These are phyloP conservation scores for Acleris literana DNA, from an alignment of 2,888 invertebrate genomes.

Conservation along the genomic window DNA sequence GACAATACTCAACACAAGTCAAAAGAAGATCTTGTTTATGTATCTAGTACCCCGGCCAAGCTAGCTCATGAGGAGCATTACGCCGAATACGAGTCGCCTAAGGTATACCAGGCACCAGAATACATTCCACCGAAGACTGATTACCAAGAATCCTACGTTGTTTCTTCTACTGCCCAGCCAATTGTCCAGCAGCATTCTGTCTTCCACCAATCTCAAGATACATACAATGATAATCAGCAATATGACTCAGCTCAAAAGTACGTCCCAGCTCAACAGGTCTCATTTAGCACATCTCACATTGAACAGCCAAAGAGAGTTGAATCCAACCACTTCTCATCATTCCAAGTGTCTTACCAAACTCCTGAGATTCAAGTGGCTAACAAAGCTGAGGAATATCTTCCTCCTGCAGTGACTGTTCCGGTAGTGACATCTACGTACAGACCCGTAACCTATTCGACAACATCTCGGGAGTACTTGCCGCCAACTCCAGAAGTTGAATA, in stretches of 20 bases:
- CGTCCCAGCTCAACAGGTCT: constrained; percentile 48
- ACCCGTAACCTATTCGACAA: constrained; percentile 59
- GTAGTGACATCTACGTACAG: constrained; percentile 60
- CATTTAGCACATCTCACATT: constrained; percentile 58
- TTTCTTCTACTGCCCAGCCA: constrained; percentile 58
- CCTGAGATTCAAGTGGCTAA: constrained; percentile 73
- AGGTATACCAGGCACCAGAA: constrained; percentile 55
- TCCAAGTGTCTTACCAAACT: constrained; percentile 60
- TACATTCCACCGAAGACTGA: constrained; percentile 57
- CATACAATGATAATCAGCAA: constrained; percentile 55
- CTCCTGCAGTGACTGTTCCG: constrained; percentile 58
- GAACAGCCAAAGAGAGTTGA: constrained; percentile 60
- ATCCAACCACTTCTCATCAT: constrained; percentile 62
- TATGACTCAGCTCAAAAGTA: constrained; percentile 48
- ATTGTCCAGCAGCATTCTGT: constrained; percentile 58
- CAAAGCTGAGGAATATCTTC: constrained; percentile 72
- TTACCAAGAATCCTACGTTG: constrained; percentile 57
- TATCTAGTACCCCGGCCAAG: constrained; percentile 69
- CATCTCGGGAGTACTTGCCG: constrained; percentile 41
- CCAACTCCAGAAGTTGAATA: constrained; percentile 49
- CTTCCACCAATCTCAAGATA: constrained; percentile 52
- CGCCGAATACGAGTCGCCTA: constrained; percentile 60
- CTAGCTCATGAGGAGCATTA: constrained; percentile 73
- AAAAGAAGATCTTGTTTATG: constrained; percentile 59
- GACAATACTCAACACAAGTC: constrained; percentile 52